Evolutionary conservation across 2,888 invertebrate species (phyloP), one percentile per base, ranked within the genome.

Genomic region (Eristalis intricaria): DNA sequence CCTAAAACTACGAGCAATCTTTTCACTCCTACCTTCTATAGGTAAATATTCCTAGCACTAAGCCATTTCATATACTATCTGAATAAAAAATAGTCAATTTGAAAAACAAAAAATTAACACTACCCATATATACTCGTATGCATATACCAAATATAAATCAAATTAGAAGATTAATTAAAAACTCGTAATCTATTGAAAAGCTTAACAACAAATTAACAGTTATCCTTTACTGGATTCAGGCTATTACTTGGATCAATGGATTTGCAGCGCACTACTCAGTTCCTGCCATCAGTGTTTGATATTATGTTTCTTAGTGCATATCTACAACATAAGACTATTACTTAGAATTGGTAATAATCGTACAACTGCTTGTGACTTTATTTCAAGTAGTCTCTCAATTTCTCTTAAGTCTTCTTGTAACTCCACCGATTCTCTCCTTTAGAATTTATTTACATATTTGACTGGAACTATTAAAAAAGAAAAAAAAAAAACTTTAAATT

Each of bases 391-490:
- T 8, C 19, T 50, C 19, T 19, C n/a, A n/a, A n/a, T n/a, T 29
- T 40, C 66, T n/a, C 23, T 22, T 43, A 58, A 32, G 19, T 4
- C n/a, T 38, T 32, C 60, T 29, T 73, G 43, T 64, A 69, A 64
- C 65, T 76, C 66, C 85, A 76, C 81, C 76, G 81, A 69, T 3
- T 50, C 19, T 82, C 69, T 74, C 63, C 64, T 73, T 85, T 32
- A 58, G 22, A 63, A 84, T 22, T 40, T 19, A 64, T 68, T 68
- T 77, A 50, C 50, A 50, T 43, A 22, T 40, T 58, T 43, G 43
- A 76, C 61, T 64, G 50, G 61, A 68, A 83, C 23, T 56, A 29
- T 13, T 2, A 32, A 32, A 43, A 43, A 0, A 43, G n/a, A 43
- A 43, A 32, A 32, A 43, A 43, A 0, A 43, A 43, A 43, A 43